These are phyloP conservation scores for Misgurnus anguillicaudatus DNA, from an alignment of 2,113 vertebrate genomes.

Conservation along the genomic window DNA sequence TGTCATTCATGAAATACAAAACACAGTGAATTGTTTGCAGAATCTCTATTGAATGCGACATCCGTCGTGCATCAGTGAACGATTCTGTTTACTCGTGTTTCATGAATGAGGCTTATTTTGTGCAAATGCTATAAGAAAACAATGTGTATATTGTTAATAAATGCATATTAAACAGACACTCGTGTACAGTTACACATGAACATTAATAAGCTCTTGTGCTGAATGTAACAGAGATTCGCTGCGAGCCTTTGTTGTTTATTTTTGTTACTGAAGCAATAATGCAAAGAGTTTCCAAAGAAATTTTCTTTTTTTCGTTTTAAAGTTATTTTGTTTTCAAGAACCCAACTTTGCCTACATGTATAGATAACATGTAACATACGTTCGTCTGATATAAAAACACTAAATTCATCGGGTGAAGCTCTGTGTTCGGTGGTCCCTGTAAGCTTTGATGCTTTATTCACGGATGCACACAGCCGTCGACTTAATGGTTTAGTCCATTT, in stretches of 20 bases:
- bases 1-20: not conserved
- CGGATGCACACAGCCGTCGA: slow-evolving; percentile 38
- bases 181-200: not conserved
- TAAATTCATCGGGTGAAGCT: slow-evolving; percentile 25
- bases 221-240: slow-evolving; percentile 39
- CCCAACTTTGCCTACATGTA: slow-evolving; percentile 47
- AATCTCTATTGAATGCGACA: too few relatives aligned
- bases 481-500: not conserved
- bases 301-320: slow-evolving; percentile 33
- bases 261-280: slow-evolving; percentile 57
- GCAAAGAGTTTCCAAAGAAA: slow-evolving; percentile 58
- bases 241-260: slow-evolving; percentile 28
- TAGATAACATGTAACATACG: slow-evolving; percentile 20
- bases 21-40: not conserved
- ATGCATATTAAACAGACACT: not conserved
- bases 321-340: slow-evolving; percentile 10
- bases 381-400: slow-evolving; percentile 32
- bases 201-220: slow-evolving; percentile 26
- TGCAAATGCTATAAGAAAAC: not conserved
- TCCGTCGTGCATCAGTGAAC: too few relatives aligned
- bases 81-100: not conserved
- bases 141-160: not conserved
- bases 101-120: not conserved
- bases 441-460: slow-evolving; percentile 18
- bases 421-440: not conserved